Evolutionary conservation across 2,797 vertebrate species (phyloP).

Genomic region (Takifugu rubripes): DNA sequence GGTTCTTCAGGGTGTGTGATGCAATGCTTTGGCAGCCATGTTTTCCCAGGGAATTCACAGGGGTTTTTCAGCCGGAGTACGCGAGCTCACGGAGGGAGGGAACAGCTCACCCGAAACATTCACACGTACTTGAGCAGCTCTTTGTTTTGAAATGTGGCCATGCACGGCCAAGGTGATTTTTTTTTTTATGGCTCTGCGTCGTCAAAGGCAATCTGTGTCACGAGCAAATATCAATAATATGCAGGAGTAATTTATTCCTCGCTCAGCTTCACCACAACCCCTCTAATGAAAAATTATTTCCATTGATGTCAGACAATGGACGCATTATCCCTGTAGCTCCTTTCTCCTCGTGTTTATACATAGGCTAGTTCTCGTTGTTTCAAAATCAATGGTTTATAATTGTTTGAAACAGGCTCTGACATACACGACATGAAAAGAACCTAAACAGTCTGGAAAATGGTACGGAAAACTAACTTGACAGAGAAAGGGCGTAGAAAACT

Average conservation of each 20-base stretch:
- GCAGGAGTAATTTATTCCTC: constrained; percentile 49
- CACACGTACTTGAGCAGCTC: constrained; percentile 23
- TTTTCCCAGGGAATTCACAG: constrained; percentile 65
- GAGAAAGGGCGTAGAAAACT: constrained; percentile 36
- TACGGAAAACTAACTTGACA: constrained; percentile 30
- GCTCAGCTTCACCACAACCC: constrained; percentile 34
- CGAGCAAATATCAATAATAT: constrained; percentile 46
- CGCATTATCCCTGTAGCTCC: constrained; percentile 38
- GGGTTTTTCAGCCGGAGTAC: constrained; percentile 47
- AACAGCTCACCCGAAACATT: constrained; percentile 40
- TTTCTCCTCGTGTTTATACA: constrained; percentile 40
- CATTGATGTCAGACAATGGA: constrained; percentile 46
- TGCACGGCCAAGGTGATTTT: constrained; percentile 29
- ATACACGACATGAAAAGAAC: constrained; percentile 45
- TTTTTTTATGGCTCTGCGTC: constrained; percentile 36
- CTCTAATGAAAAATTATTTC: constrained; percentile 51
- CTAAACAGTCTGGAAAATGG: constrained; percentile 27
- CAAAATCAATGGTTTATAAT: constrained; percentile 6
- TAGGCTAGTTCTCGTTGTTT: constrained; percentile 28
- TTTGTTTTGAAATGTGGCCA: constrained; percentile 27
- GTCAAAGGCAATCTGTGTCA: constrained; percentile 42
- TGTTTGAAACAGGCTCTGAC: too few species aligned
- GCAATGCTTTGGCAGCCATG: constrained; percentile 67
- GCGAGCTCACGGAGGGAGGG: constrained; percentile 35
- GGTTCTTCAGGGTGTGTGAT: constrained; percentile 66